A percentile compares a stretch with the other conserved stretches of the same genome.
phyloP scores from a whole-genome alignment of 2,797 vertebrate species.

The Pangasius krempfi region DNA sequence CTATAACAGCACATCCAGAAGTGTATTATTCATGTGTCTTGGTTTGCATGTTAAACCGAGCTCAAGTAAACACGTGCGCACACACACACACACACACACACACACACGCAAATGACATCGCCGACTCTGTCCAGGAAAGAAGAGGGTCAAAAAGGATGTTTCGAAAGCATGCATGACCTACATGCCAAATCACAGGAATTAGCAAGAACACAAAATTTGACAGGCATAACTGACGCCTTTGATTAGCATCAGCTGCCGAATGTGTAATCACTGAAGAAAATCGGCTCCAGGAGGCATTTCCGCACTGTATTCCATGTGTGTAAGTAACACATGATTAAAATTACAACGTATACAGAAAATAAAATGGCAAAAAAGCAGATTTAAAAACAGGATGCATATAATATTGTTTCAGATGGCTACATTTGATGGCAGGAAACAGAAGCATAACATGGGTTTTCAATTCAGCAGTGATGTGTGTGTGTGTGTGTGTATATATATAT shows the following conservation, averaged over 20 bases:
- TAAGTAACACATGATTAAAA: slow-evolving; percentile 71
- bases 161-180: not conserved
- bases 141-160: not conserved
- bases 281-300: slow-evolving; percentile 69
- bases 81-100: not conserved
- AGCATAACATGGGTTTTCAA: slow-evolving; percentile 66
- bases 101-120: not conserved
- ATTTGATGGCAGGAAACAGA: slow-evolving; percentile 60
- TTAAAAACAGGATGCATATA: slow-evolving; percentile 65
- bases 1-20: not conserved
- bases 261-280: slow-evolving; percentile 69
- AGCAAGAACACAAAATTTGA: slow-evolving; percentile 44
- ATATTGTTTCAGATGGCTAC: slow-evolving; percentile 65
- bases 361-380: slow-evolving; percentile 41
- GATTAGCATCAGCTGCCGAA: slow-evolving; percentile 78
- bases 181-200: not conserved
- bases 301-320: slow-evolving; percentile 65
- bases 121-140: not conserved
- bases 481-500: no score
- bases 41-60: not conserved
- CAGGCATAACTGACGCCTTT: slow-evolving; percentile 60
- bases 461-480: slow-evolving; percentile 8
- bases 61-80: not conserved
- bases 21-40: not conserved
- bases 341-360: slow-evolving; percentile 69